Evolutionary conservation across 2,888 invertebrate species (phyloP).

Genomic region (Campoletis raptor): DNA sequence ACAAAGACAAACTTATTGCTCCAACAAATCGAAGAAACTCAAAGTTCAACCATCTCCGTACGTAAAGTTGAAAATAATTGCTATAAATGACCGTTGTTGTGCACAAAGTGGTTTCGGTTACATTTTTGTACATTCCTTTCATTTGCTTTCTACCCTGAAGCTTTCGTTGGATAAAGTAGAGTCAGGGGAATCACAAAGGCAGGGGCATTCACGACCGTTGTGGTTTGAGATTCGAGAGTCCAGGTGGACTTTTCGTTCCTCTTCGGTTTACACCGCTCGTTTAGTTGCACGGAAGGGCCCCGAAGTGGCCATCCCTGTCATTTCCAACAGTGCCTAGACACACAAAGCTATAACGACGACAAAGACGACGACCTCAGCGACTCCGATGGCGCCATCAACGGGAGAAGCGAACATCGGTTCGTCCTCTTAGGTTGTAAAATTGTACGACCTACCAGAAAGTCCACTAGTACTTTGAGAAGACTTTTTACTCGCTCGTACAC

Average conservation of each 20-base stretch:
- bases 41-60: background rate
- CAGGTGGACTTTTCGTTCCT: constrained; percentile 59
- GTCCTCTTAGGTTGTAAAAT: constrained; percentile 60
- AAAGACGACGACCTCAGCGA: constrained; percentile 57
- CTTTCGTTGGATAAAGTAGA: constrained; percentile 21
- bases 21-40: background rate
- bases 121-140: background rate
- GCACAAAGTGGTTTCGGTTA: background rate
- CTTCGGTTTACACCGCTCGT: constrained; percentile 69
- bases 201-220: constrained; percentile 25
- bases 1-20: background rate
- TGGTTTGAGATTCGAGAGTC: constrained; percentile 53
- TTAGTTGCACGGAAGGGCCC: constrained; percentile 73
- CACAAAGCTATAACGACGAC: constrained; percentile 56
- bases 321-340: constrained; percentile 63
- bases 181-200: constrained; percentile 44
- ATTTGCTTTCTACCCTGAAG: constrained; percentile 16
- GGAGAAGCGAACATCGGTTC: constrained; percentile 56
- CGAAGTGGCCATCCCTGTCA: constrained; percentile 74
- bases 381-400: constrained; percentile 3
- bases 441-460: constrained; percentile 66
- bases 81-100: background rate
- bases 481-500: constrained; percentile 46
- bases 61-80: background rate
- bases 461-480: constrained; percentile 43